Conservation (phyloP, 35 echinoderm and acorn worm genomes). For the Acanthaster planci region DNA sequence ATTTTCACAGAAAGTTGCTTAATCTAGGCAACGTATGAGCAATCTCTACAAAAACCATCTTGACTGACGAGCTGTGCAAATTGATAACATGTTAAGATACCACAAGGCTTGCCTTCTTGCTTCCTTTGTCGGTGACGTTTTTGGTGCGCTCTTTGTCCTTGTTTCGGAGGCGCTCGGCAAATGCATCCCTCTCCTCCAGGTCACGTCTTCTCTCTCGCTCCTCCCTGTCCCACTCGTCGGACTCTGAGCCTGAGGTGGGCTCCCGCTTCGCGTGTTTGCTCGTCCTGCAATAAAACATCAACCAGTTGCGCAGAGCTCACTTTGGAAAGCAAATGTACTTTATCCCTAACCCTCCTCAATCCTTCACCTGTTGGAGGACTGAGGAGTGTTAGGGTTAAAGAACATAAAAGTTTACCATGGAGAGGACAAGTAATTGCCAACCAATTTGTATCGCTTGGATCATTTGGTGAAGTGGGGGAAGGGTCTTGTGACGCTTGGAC, state of each 20-base stretch:
- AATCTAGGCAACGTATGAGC: no score
- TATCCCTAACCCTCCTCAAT: no score
- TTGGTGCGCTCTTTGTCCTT: conserved; percentile 92
- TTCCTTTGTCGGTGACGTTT: conserved; percentile 78
- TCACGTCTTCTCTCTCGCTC: conserved; percentile 84
- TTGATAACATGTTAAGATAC: no score
- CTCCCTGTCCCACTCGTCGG: conserved; percentile 69
- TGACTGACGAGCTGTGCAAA: no score
- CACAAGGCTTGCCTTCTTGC: conserved; percentile 64
- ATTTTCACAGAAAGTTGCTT: no score
- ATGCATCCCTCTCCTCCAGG: conserved; percentile 91
- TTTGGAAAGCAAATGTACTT: no score
- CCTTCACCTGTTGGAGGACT: no score
- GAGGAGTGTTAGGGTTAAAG: no score
- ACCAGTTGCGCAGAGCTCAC: no score
- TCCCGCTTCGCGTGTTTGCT: conserved; percentile 24
- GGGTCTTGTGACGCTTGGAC: no score
- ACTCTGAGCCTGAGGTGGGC: conserved; percentile 45
- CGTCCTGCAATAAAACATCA: background rate
- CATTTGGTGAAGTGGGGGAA: background rate
- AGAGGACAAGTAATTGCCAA: background rate
- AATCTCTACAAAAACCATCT: no score
- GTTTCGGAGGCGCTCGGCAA: conserved; percentile 79
- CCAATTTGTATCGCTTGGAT: background rate
- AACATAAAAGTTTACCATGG: no score